Evolutionary conservation across 2,113 vertebrate species (phyloP).

Genomic region (Acrocephalus kingi): DNA sequence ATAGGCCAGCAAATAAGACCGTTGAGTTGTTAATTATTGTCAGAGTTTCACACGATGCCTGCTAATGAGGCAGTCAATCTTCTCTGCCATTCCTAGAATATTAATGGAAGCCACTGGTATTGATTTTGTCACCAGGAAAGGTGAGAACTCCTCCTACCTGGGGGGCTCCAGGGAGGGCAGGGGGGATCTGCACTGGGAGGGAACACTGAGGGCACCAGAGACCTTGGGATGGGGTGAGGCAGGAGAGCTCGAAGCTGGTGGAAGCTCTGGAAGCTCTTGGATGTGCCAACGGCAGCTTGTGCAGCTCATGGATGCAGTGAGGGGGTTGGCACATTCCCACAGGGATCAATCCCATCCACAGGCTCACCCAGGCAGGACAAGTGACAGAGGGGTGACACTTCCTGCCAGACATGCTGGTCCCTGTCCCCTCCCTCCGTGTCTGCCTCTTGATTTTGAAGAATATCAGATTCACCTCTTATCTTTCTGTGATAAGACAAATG

Average conservation of each 20-base stretch:
- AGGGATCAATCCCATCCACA: not conserved
- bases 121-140: slow-evolving; percentile 19
- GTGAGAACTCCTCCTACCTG: not conserved
- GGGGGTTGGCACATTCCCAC: not conserved
- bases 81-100: slow-evolving; percentile 70
- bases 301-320: rapidly evolving
- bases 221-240: not conserved
- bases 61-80: slow-evolving; percentile 85
- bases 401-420: rapidly evolving
- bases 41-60: slow-evolving; percentile 76
- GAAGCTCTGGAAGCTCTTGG: not conserved
- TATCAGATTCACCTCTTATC: not conserved
- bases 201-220: not conserved
- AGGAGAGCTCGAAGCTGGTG: not conserved
- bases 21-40: slow-evolving; percentile 85
- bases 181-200: not conserved
- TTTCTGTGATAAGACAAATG: not conserved
- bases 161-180: not conserved
- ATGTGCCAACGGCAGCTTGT: rapidly evolving
- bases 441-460: not conserved
- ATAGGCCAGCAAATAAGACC: slow-evolving; percentile 83
- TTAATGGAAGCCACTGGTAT: slow-evolving; percentile 68
- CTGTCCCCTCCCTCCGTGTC: not conserved
- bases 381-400: not conserved
- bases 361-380: rapidly evolving